Conservation (phyloP, 2,888 invertebrate genomes). For the Cosmia pyralina region DNA sequence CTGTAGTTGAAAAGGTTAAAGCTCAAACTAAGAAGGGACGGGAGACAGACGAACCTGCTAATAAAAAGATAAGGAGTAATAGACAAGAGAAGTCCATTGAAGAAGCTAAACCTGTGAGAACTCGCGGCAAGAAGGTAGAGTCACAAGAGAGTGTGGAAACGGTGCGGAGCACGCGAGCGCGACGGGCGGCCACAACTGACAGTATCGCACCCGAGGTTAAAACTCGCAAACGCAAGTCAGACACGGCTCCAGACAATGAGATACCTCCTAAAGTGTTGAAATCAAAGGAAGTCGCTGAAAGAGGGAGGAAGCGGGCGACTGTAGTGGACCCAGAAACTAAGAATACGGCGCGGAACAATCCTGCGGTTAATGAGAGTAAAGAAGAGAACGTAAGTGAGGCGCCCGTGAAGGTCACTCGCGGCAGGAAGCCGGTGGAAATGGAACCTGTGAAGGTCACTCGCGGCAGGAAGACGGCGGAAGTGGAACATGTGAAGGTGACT, state of each 20-base stretch:
- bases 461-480: too few relatives aligned
- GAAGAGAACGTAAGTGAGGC: slow-evolving; percentile 9
- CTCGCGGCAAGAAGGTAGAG: slow-evolving; percentile 62
- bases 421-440: background rate
- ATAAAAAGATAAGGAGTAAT: slow-evolving; percentile 41
- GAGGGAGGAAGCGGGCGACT: slow-evolving; percentile 13
- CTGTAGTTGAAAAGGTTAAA: slow-evolving; percentile 26
- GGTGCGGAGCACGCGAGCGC: slow-evolving; percentile 45
- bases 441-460: slow-evolving; percentile 6
- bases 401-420: slow-evolving; percentile 24
- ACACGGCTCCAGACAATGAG: slow-evolving; percentile 46
- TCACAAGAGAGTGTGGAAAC: slow-evolving; percentile 58
- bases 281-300: slow-evolving; percentile 26
- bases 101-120: slow-evolving; percentile 48
- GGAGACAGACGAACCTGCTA: slow-evolving; percentile 41
- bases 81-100: slow-evolving; percentile 47
- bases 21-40: slow-evolving; percentile 57
- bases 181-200: slow-evolving; percentile 41
- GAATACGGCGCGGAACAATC: slow-evolving; percentile 32
- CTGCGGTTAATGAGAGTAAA: slow-evolving; percentile 20
- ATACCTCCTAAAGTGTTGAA: slow-evolving; percentile 64
- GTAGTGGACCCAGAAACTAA: slow-evolving; percentile 22
- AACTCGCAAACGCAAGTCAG: slow-evolving; percentile 67
- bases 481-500: too few relatives aligned
- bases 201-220: slow-evolving; percentile 39